These are phyloP conservation scores for Tipula lateralis DNA, from an alignment of 2,888 invertebrate genomes.

Conservation along the genomic window DNA sequence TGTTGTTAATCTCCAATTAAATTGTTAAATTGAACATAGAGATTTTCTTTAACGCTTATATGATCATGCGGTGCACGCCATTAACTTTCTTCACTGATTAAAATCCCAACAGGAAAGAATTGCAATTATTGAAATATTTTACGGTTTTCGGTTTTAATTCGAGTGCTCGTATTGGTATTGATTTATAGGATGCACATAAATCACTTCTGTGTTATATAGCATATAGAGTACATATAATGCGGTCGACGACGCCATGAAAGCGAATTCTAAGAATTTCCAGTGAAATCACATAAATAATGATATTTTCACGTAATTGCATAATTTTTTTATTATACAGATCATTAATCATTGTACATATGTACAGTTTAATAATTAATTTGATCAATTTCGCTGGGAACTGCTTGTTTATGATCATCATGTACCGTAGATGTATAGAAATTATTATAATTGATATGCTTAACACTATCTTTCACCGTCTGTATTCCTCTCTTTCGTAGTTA, in stretches of 20 bases:
- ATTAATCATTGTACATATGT: background rate
- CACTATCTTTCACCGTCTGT: background rate
- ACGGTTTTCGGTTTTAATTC: background rate
- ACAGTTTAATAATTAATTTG: background rate
- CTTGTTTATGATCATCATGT: background rate
- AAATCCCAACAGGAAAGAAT: background rate
- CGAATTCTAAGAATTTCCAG: background rate
- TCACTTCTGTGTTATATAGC: background rate
- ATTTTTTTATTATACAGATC: background rate
- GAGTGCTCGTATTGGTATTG: background rate
- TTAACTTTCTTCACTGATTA: background rate
- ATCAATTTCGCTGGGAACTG: background rate
- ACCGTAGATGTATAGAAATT: background rate
- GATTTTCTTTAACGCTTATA: background rate
- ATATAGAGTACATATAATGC: background rate
- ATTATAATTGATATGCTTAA: background rate
- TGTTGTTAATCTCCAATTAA: background rate
- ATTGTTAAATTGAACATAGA: background rate
- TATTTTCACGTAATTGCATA: background rate
- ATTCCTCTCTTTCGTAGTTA: background rate
- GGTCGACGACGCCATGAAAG: slow-evolving; percentile 1
- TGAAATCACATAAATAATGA: background rate
- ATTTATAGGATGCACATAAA: background rate
- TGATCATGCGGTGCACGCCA: background rate
- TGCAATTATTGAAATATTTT: background rate